These are phyloP conservation scores for Tapirus indicus DNA, from an alignment of 2,797 vertebrate species.

Conservation along the genomic window DNA sequence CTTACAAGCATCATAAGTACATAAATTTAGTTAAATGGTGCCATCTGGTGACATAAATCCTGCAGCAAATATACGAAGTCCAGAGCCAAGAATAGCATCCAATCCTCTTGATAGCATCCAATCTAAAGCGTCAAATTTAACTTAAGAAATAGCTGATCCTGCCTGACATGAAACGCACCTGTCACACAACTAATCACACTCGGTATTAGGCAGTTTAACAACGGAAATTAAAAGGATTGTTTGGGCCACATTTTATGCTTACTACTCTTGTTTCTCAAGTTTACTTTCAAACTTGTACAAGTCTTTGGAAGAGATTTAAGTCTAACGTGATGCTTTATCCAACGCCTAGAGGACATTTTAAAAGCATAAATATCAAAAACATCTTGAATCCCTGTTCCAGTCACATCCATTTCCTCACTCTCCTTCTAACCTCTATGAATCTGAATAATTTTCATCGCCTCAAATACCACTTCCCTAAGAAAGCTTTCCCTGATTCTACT, in stretches of 20 bases:
- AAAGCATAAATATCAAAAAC: constrained; percentile 50
- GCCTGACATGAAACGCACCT: neutral
- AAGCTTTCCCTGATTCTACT: neutral
- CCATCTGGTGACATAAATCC: constrained; percentile 89
- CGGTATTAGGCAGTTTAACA: neutral
- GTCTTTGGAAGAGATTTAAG: constrained; percentile 8
- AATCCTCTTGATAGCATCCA: neutral
- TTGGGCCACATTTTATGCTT: neutral
- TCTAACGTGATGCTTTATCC: neutral
- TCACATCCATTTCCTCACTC: neutral
- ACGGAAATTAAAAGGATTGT: neutral
- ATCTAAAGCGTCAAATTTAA: constrained; percentile 34
- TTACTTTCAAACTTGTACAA: constrained; percentile 29
- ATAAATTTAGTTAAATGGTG: constrained; percentile 88
- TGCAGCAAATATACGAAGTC: constrained; percentile 49
- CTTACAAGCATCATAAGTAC: constrained; percentile 29
- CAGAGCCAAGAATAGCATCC: constrained; percentile 21
- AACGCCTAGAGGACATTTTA: constrained; percentile 19
- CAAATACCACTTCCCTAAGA: neutral
- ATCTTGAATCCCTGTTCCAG: neutral
- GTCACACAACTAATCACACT: neutral
- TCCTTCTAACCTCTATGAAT: neutral
- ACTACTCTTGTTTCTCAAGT: constrained; percentile 32
- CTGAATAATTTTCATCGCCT: constrained; percentile 16
- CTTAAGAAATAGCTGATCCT: neutral